Conservation (phyloP, 2,797 vertebrate species). For the Glossophaga mutica region DNA sequence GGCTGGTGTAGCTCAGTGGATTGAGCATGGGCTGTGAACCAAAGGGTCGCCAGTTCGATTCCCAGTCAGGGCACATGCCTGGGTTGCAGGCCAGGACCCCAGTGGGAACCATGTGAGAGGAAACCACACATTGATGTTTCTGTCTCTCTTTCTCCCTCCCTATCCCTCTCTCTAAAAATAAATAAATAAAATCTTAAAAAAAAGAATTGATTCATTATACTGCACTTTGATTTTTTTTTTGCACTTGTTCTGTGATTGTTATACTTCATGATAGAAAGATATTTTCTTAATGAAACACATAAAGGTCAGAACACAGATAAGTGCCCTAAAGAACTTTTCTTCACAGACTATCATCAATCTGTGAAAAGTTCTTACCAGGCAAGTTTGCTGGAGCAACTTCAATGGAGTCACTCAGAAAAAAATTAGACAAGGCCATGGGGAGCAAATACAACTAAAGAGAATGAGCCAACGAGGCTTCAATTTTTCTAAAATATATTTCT, state of each 20-base stretch:
- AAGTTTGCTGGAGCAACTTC: conserved; percentile 50
- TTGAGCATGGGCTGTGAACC: too few relatives aligned
- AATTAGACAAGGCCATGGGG: conserved; percentile 14
- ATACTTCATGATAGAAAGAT: not conserved
- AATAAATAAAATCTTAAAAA: too few relatives aligned
- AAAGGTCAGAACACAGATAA: not conserved
- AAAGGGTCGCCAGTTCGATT: too few relatives aligned
- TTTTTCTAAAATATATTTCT: conserved; percentile 42
- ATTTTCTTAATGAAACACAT: conserved; percentile 26
- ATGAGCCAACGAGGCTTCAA: conserved; percentile 40
- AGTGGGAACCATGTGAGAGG: too few relatives aligned
- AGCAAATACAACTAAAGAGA: conserved; percentile 48
- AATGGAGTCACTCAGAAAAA: conserved; percentile 31
- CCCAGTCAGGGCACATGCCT: too few relatives aligned
- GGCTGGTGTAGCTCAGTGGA: too few relatives aligned
- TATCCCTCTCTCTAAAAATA: too few relatives aligned
- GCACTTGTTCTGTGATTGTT: not conserved
- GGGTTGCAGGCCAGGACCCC: too few relatives aligned
- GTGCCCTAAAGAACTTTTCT: not conserved
- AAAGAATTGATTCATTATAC: not conserved
- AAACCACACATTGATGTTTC: too few relatives aligned
- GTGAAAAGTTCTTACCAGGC: conserved; percentile 9
- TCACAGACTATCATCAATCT: conserved; percentile 47
- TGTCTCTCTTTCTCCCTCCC: too few relatives aligned
- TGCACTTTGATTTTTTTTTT: not conserved